Base-by-base conservation (phyloP, 2,888 invertebrate species). In the Alentia gelatinosa region DNA sequence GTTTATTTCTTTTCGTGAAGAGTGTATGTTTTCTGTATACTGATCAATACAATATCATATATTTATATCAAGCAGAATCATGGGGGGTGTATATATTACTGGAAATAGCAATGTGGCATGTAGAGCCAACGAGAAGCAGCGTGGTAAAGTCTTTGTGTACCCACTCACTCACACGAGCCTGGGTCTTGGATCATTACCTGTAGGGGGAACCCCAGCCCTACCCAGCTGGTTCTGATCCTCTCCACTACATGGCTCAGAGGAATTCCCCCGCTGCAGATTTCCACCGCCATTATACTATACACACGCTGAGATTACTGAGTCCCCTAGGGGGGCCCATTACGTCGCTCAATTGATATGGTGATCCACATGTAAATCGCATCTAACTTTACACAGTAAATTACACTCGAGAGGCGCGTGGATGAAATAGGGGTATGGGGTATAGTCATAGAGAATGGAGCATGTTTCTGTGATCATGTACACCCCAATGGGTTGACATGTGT, bases 141-240 rank as follows among this genome's bases (percentile, higher is more conserved):
- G 39, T 37, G 23, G 79, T 37, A 79, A 39, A 39, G 23, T 79
- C 56, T 35, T 35, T 37, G 37, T 12, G 37, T 79, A 79, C 39
- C 35, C 26, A 37, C 5, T 56, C 56, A n/a, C 12, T 79, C n/a
- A 39, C 79, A 79, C 39, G 63, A 26, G 23, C 5, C 9, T 56
- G 33, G 15, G 30, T 68, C n/a, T 30, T 39, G 37, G 79, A 79
- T 79, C 79, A 79, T 79, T 79, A 79, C 37, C 39, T 35, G 79
- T 37, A 35, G 79, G 79, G 79, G 9, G 1, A 35, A 1, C 39
- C 37, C 15, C 1, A n/a, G 56, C 56, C 56, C 56, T 4, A 37
- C 37, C 37, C 79, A 79, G 79, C 79, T 79, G 79, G 37, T 7
- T 19, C 79, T 79, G 79, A 79, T 79, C 79, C 79, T 19, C 26